A percentile compares a stretch with the other conserved stretches of the same genome.
phyloP scores from a whole-genome alignment of 2,113 vertebrate genomes.

The Rhinopomastus cyanomelas region DNA sequence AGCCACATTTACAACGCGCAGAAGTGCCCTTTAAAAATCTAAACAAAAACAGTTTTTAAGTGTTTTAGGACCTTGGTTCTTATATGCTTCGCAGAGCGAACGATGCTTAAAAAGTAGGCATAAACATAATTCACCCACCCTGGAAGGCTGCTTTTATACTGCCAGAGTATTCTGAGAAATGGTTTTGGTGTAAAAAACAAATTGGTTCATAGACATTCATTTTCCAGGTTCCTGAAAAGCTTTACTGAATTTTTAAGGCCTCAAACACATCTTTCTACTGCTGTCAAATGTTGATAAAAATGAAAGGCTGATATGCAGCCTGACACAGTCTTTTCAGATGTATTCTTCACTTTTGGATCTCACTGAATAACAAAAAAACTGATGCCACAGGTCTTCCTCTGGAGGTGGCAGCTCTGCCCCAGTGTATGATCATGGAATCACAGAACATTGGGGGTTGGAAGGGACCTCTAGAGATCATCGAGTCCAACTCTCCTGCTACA shows the following conservation, averaged over 20 bases:
- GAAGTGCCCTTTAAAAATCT: neutral
- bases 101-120: neutral
- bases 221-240: neutral
- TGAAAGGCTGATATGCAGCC: neutral
- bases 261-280: neutral
- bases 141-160: neutral
- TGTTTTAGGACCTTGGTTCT: neutral
- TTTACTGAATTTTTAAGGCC: neutral
- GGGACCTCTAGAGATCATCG: too few species aligned
- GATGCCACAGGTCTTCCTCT: neutral
- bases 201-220: neutral
- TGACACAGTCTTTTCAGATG: fast-evolving
- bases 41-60: neutral
- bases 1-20: neutral
- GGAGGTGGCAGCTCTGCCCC: neutral
- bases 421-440: too few species aligned
- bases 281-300: neutral
- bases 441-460: too few species aligned
- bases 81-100: neutral
- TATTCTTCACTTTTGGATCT: neutral
- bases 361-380: too few species aligned
- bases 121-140: neutral
- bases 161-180: neutral
- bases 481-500: too few species aligned
- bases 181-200: neutral